Percentiles rank a stretch among this genome's conserved stretches.
Conservation (phyloP, 2,888 invertebrate species). For the Cosmopolites sordidus region DNA sequence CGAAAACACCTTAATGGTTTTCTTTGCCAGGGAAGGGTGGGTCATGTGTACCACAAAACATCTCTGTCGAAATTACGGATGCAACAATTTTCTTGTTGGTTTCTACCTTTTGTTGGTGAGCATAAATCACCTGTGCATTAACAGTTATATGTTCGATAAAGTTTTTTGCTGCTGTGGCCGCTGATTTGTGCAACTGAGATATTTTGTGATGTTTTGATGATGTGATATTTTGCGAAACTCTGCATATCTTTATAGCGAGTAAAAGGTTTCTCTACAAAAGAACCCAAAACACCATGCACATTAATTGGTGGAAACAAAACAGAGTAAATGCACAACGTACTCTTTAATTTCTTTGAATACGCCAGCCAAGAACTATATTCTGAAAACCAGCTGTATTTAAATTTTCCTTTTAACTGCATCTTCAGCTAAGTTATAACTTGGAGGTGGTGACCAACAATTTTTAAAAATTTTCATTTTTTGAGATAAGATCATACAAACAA, state of each 20-base stretch:
- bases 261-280: conserved; percentile 8
- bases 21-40: conserved; percentile 28
- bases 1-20: too few relatives aligned
- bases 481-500: background rate
- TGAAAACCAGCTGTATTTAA: conserved; percentile 3
- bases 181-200: conserved; percentile 7
- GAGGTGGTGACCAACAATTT: conserved; percentile 6
- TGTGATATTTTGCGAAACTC: conserved; percentile 8
- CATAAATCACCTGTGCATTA: conserved; percentile 13
- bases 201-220: too few relatives aligned
- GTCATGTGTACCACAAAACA: too few relatives aligned
- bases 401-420: too few relatives aligned
- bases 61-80: conserved; percentile 33
- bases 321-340: conserved; percentile 7
- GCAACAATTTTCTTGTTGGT: too few relatives aligned
- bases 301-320: conserved; percentile 9
- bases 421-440: too few relatives aligned
- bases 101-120: too few relatives aligned
- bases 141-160: too few relatives aligned
- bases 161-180: too few relatives aligned
- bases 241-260: conserved; percentile 10
- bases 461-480: background rate
- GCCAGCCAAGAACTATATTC: conserved; percentile 1
- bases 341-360: conserved; percentile 1
- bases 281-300: too few relatives aligned